phyloP scores from a whole-genome alignment of 2,888 invertebrate genomes.

The Aproaerema taeniolella region DNA sequence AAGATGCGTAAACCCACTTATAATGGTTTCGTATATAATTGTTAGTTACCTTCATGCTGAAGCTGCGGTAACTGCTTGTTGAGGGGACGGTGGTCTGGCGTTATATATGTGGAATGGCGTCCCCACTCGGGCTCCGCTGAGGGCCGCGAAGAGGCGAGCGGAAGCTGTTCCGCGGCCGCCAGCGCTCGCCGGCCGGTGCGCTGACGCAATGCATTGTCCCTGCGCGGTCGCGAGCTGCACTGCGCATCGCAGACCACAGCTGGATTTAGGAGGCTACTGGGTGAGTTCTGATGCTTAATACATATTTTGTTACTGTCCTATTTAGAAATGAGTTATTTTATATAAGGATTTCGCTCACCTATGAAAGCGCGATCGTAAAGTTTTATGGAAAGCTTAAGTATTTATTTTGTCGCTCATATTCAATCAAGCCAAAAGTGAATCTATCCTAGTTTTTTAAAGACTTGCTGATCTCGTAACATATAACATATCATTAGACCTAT shows the following conservation, averaged over 20 bases:
- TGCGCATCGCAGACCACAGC: conserved; percentile 18
- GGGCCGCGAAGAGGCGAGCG: conserved; percentile 50
- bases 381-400: no score
- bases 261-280: no score
- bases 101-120: conserved; percentile 56
- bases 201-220: conserved; percentile 65
- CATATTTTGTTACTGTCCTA: no score
- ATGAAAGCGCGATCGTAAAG: no score
- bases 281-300: no score
- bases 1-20: neutral
- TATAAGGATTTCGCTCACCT: neutral
- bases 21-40: neutral
- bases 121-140: conserved; percentile 50
- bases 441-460: no score
- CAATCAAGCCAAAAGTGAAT: no score
- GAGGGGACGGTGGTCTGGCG: conserved; percentile 48
- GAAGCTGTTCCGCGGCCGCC: conserved; percentile 51
- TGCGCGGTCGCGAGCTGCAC: conserved; percentile 24
- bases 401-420: no score
- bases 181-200: no score
- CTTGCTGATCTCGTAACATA: no score
- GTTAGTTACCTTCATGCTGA: conserved; percentile 66
- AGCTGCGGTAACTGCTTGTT: conserved; percentile 65
- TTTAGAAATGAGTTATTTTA: neutral
- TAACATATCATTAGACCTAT: no score